Conservation (phyloP, 1,140 invertebrate genomes). For the Acromyrmex echinatior region DNA sequence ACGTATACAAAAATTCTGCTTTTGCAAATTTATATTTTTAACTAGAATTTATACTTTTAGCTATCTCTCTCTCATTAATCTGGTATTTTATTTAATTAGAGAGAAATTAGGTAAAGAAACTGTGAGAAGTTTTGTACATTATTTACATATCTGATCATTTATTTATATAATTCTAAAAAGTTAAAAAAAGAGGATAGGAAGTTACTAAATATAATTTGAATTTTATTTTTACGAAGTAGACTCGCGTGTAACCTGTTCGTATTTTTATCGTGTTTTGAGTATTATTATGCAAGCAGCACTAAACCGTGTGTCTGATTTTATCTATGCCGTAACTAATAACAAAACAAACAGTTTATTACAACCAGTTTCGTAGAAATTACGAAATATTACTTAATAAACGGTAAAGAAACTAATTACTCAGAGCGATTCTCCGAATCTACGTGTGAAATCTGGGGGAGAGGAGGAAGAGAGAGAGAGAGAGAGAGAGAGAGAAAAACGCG, state of each 20-base stretch:
- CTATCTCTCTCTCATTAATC: neutral
- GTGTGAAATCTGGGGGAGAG: neutral
- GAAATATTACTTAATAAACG: conserved; percentile 16
- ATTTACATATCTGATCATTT: neutral
- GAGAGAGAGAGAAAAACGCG: neutral
- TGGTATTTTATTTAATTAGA: conserved; percentile 3
- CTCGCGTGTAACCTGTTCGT: neutral
- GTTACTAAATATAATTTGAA: neutral
- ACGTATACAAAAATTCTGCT: neutral
- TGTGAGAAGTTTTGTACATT: neutral
- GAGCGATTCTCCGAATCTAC: neutral
- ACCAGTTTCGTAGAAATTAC: conserved; percentile 30
- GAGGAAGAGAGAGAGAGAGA: too few species aligned
- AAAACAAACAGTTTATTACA: conserved; percentile 25
- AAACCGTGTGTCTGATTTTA: neutral
- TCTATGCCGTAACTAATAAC: conserved; percentile 19
- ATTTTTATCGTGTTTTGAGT: conserved; percentile 12
- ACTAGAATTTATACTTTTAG: neutral
- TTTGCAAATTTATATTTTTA: neutral
- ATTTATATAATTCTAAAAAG: neutral
- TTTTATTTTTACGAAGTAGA: neutral
- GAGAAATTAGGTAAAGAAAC: neutral
- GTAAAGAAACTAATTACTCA: conserved; percentile 26
- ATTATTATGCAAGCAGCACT: neutral
- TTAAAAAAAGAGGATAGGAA: neutral